Base-by-base conservation (phyloP, 2,797 vertebrate genomes). In the Nannoperca obscura region DNA sequence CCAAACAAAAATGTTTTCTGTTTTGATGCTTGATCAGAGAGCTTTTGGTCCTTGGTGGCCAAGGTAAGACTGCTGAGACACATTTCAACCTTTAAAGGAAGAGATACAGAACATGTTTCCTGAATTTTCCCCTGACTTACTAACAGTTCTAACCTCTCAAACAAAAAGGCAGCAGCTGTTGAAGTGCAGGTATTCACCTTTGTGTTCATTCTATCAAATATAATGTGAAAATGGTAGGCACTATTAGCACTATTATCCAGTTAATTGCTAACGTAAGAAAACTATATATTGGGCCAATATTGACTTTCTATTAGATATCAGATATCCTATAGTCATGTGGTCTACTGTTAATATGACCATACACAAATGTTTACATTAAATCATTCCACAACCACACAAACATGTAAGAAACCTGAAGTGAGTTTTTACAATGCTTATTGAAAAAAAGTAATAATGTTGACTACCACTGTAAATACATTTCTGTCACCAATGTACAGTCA, bases 11-110 rank as follows among this genome's bases (percentile, higher is more conserved):
- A 80, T 84, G 63, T 91, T 91, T 91, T 92, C 58, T 81, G 65
- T 90, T 90, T 86, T 89, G 84, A 92, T 83, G 88, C 74, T 59
- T 78, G 91, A 91, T 92, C 86, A 87, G 68, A 91, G 90, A 77
- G 75, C n/a, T 70, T 77, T 74, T 67, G 81, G 86, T 88, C 89
- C 84, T 84, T 47, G 59, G 87, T 88, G 92, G 73, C 81, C 73
- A 40, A 20, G 40, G 75, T 73, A 67, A 49, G 67, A 70, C 87
- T 71, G 27, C 55, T 49, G 80, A 68, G 65, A 57, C 30, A 49
- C 61, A 76, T 70, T 40, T 72, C 36, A 57, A 58, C 50, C 71
- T 82, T 72, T 49, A 90, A 80, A 83, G 65, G 46, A 61, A 77
- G 49, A 64, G 32, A 65, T 76, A 68, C 19, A 74, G 27, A 46